Base-by-base conservation (phyloP, 2,113 vertebrate species). In the Chaetops frenatus region DNA sequence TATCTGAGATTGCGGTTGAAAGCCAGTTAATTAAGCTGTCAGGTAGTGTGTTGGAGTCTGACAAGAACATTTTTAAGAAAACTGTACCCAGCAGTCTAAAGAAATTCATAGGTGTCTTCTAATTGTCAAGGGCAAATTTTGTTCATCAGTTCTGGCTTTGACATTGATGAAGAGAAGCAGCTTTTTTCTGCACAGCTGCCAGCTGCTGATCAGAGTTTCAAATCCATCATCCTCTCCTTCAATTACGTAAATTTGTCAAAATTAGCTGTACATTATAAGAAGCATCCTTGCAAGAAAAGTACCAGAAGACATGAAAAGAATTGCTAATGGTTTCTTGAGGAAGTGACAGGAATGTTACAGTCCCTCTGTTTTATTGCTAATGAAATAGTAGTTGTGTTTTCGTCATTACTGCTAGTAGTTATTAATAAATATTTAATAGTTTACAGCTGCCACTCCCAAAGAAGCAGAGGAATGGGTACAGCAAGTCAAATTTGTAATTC, bases 381-480 rank as follows among this genome's bases (percentile, higher is more conserved):
- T 83, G 90, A 92, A 72, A 73, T 81, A 70, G 70, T 95, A 72
- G 73, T 86, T 96, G 45, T 85, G 91, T 93, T 97, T 96, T 93
- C 89, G 60, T 96, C 78, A 53, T 94, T 85, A 74, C 74, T 94
- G 56, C 53, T 79, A 53, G 57, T 92, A 31, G 51, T 96, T 97
- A 95, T 80, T 96, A 93, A 94, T 82, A 95, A 93, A 86, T 4
- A 11, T 95, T 84, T 87, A 89, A 96, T 94, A 99, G 99, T 99
- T 99, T 97, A 98, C 99, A 97, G 99, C 99, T 91, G 97, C 98
- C 93, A 98, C 98, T 76, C 97, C 94, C 86, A 98, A 98, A 96
- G 99, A 99, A 96, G 99, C 99, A 4, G 98, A 99, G 78, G 98
- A 99, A 95, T 99, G 99, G 99, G 98, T 99, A 85, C 98, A 99